Base-by-base conservation (phyloP, 2,888 invertebrate genomes). In the Amiota mariae region DNA sequence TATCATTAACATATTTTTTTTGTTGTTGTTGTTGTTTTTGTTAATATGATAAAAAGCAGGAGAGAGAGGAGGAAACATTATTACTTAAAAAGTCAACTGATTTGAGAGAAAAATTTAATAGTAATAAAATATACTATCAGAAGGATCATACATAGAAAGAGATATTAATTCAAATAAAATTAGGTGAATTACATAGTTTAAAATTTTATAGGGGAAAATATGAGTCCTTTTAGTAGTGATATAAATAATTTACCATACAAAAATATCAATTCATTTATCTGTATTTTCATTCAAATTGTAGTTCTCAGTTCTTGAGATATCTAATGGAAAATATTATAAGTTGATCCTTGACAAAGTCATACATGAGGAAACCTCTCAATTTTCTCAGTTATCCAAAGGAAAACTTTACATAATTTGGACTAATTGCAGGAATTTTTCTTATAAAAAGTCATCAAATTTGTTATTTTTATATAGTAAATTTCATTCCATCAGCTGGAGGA, bases 41-140 rank as follows among this genome's bases (percentile, higher is more conserved):
- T 54, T 11, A n/a, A 13, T 8, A 15, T 13, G 13, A 54, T n/a
- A 54, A 10, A 15, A 54, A 54, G 54, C n/a, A 2, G 54, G 36
- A 54, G 12, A 54, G 12, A 54, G 54, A 54, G 15, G 54, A 13
- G 54, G 54, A 15, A 15, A 54, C 8, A 54, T 8, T 15, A 15
- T 15, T 9, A 18, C 20, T 9, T 18, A 18, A 49, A 66, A 66
- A 66, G 66, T 66, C 66, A 66, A 66, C 20, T 66, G 66, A 36
- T 48, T 47, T 49, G 47, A 48, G 12, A 59, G 24, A 59, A 59
- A 56, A 54, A 54, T 12, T 3, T 54, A 24, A 24, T 1, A 2
- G 24, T 54, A n/a, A n/a, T n/a, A n/a, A n/a, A n/a, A 15, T 56
- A 15, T n/a, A n/a, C 10, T 8, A 56, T n/a, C 18, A 56, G 56